phyloP scores from a whole-genome alignment of 2,797 vertebrate genomes.

The Leptodactylus fallax region DNA sequence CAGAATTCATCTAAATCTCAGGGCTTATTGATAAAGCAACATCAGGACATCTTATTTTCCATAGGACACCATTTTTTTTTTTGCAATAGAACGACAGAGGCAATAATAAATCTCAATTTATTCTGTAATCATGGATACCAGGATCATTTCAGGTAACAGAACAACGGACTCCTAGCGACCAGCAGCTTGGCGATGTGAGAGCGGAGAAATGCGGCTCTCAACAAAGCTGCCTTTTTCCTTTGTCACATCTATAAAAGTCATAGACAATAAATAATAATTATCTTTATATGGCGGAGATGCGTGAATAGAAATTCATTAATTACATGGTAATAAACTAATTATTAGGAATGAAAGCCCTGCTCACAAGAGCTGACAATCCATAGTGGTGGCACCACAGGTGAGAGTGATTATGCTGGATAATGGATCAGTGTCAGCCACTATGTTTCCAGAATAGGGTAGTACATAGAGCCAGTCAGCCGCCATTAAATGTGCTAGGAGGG shows the following conservation, averaged over 20 bases:
- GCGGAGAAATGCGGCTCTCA: constrained; percentile 2
- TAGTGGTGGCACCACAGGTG: no score
- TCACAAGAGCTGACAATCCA: no score
- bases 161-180: constrained; percentile 48
- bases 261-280: no score
- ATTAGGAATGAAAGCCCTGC: no score
- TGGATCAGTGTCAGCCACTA: no score
- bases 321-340: no score
- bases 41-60: constrained; percentile 20
- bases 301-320: no score
- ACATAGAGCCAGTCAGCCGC: no score
- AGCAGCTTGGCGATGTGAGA: constrained; percentile 16
- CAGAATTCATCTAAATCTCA: constrained; percentile 12
- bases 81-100: constrained; percentile 10
- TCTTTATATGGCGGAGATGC: no score
- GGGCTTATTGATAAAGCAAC: neutral
- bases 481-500: no score
- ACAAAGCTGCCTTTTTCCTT: neutral
- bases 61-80: constrained; percentile 7
- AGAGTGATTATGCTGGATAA: no score
- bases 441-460: no score
- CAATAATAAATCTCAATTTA: constrained; percentile 50
- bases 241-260: constrained; percentile 1
- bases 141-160: constrained; percentile 61
- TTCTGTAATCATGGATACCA: constrained; percentile 53